Evolutionary conservation across 2,888 invertebrate species (phyloP), one percentile per base, ranked within the genome.

Genomic region (Eupeodes luniger): DNA sequence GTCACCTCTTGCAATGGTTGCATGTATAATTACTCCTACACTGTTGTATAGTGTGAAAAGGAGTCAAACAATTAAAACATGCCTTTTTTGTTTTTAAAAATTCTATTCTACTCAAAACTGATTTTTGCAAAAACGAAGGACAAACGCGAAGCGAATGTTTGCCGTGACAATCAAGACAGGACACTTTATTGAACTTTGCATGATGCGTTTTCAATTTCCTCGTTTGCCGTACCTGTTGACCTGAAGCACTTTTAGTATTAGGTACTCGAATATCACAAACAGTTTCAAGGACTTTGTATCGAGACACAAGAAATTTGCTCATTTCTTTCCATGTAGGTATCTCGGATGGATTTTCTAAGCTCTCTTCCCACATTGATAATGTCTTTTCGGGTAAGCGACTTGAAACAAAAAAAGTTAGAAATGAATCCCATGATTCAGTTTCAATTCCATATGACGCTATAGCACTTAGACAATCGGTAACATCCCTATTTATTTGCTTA

Each of bases 391-490:
- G 19, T 27, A 51, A 51, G 0, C 51, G 51, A 51, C 6, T 51
- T 16, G 51, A 51, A n/a, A 51, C 51, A 16, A 53, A 53, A 53
- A 53, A 51, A 14, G 72, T 74, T 5, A 74, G 5, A 16, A 77
- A 67, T 12, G 77, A 55, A 34, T 78, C 57, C 67, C 59, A 79
- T 12, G 61, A 27, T n/a, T 79, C 51, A 1, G 61, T 79, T 12
- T 70, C 7, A 27, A 70, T 62, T 51, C 61, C 79, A 16, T 79
- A 51, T 6, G 79, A 61, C 19, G 12, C 12, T 27, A 78, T 40
- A 47, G 40, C 69, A 12, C 44, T 61, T n/a, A 79, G 62, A 51
- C 79, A 79, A 27, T 79, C 79, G 27, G 16, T 78, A 5, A 70
- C 62, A 16, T 70, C 40, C 5, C 69, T 10, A 53, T 53, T 40